Conservation (phyloP, 37 sponge, comb jelly and placozoan species). For the Ianthella basta region DNA sequence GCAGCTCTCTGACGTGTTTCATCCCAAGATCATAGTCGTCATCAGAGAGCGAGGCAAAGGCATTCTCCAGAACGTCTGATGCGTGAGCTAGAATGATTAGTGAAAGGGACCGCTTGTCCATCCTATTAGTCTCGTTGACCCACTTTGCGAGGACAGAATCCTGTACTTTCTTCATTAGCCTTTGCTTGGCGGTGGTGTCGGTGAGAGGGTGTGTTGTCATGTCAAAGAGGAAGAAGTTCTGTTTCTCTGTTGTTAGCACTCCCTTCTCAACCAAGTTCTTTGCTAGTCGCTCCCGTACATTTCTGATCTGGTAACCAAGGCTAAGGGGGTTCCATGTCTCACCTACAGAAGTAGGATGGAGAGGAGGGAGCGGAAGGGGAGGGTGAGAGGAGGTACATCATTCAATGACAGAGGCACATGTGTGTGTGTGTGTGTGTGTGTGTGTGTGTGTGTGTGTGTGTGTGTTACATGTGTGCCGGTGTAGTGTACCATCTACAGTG, state of each 20-base stretch:
- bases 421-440: conserved; percentile 31
- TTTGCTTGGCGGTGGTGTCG: conserved; percentile 87
- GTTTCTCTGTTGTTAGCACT: conserved; percentile 97
- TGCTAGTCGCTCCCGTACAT: conserved; percentile 96
- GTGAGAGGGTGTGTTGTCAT: conserved; percentile 99
- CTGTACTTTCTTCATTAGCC: conserved; percentile 91
- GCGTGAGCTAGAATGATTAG: conserved; percentile 93
- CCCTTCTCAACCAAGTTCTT: conserved; percentile 99
- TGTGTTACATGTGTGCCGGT: no score
- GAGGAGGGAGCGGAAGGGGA: neutral
- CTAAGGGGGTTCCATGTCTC: conserved; percentile 99
- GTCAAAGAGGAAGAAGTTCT: conserved; percentile 98
- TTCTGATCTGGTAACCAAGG: conserved; percentile 93
- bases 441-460: neutral
- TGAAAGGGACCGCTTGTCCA: conserved; percentile 89
- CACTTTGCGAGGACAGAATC: conserved; percentile 91
- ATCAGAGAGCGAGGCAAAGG: conserved; percentile 91
- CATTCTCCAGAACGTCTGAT: conserved; percentile 96
- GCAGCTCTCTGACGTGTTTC: conserved; percentile 90
- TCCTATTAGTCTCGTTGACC: conserved; percentile 91
- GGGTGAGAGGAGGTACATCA: neutral
- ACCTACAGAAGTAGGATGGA: conserved; percentile 49
- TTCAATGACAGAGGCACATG: neutral
- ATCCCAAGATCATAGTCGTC: conserved; percentile 98
- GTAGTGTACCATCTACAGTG: no score